Base-by-base conservation (phyloP, 2,888 invertebrate genomes). In the Sarcophaga subvicina region DNA sequence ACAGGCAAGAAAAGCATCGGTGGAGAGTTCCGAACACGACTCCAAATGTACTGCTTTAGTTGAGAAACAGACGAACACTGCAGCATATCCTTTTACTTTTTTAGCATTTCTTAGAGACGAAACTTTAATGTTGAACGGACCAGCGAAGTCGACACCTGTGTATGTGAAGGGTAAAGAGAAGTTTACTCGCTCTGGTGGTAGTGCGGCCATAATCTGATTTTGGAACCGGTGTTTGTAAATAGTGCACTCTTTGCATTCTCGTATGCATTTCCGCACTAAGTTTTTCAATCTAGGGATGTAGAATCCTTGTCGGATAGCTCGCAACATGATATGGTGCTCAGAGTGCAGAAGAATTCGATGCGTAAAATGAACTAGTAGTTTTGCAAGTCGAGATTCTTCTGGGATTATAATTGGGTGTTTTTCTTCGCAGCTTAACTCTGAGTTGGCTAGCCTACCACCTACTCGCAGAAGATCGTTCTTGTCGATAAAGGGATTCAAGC, bases 31-130 rank as follows among this genome's bases (percentile, higher is more conserved):
- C 1, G 85, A 73, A 45, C 78, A 67, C 1, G 60, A 66, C 25
- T 85, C 87, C 12, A 88, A 54, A 47, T 87, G 87, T 2, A 85
- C 76, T 8, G 84, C 82, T n/a, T 72, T 80, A 2, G 83, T 84
- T 3, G 72, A 80, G 12, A 82, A 85, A 25, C 83, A 83, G 1
- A 88, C 71, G 25, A 87, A 85, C 1, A 87, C 63, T 6, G 69
- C 59, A 10, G 70, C 73, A 62, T 85, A 88, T 37, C 6, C 37
- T 1, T 37, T 37, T 37, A 37, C 0, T 72, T 79, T 66, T 66
- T 64, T 22, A 0, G 67, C 67, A 17, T 63, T 88, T 37, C 37
- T 37, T 12, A 67, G 67, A 11, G 14, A 11, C 12, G 37, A 67
- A 10, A 8, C 6, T 45, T 67, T 67, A 2, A 86, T 71, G 5